Conservation (phyloP, 2,113 vertebrate species). For the Sinocyclocheilus anophthalmus region DNA sequence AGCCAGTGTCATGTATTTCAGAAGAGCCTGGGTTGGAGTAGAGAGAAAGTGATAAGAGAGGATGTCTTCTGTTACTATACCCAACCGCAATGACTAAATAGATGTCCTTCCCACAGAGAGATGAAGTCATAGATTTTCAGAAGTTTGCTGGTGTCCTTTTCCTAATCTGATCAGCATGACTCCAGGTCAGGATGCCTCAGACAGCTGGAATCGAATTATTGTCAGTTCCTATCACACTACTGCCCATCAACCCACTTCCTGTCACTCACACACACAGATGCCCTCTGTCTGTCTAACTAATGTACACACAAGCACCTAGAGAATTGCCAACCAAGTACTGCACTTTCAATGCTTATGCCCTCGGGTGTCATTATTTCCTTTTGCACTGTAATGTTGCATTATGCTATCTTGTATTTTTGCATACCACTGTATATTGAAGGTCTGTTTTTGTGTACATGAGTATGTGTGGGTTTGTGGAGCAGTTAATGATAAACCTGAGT, state of each 20-base stretch:
- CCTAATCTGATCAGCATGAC: conserved; percentile 60
- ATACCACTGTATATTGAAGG: neutral
- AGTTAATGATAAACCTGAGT: conserved; percentile 58
- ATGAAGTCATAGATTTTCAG: conserved; percentile 50
- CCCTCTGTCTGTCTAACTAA: neutral
- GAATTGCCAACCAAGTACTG: neutral
- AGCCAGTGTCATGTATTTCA: neutral
- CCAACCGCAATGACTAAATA: neutral
- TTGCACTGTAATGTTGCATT: neutral
- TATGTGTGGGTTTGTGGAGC: conserved; percentile 20
- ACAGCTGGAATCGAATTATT: conserved; percentile 58
- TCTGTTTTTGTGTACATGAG: neutral
- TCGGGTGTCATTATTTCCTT: neutral
- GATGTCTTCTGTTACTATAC: neutral
- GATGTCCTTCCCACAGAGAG: conserved; percentile 22
- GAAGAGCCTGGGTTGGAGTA: neutral
- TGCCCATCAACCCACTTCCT: conserved; percentile 36
- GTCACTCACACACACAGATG: conserved; percentile 16
- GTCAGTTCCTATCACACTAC: conserved; percentile 41
- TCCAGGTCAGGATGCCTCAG: conserved; percentile 55
- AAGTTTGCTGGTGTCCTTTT: conserved; percentile 53
- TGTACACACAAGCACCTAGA: conserved; percentile 5
- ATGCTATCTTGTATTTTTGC: neutral
- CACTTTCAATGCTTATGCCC: neutral
- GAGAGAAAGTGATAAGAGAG: neutral